phyloP scores from a whole-genome alignment of 2,113 vertebrate genomes.

The Uropsilus gracilis region DNA sequence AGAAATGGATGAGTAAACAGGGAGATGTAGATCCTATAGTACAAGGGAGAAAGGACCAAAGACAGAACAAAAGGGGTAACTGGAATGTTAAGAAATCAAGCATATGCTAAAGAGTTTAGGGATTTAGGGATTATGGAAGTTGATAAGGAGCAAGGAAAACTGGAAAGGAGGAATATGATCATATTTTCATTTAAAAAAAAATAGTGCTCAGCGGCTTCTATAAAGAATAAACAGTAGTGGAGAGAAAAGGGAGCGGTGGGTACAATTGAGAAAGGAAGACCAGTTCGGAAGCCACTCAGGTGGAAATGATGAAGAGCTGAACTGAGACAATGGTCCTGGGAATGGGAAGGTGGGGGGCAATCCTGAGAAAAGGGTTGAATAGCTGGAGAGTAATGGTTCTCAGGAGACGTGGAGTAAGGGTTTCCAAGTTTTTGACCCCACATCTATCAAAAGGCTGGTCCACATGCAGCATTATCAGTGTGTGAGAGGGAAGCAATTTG shows the following conservation, averaged over 20 bases:
- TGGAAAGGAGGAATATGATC: background rate
- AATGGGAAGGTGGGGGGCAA: background rate
- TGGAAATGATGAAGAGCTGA: background rate
- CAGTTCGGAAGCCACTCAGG: background rate
- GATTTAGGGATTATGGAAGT: background rate
- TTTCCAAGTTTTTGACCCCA: background rate
- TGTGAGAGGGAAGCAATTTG: background rate
- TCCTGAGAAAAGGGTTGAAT: no score
- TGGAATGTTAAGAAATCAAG: background rate
- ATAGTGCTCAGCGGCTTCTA: background rate
- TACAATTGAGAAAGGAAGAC: background rate
- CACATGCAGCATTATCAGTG: background rate
- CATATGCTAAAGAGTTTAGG: background rate
- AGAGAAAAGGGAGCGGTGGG: background rate
- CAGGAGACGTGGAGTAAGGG: background rate
- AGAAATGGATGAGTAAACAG: background rate
- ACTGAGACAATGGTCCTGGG: background rate
- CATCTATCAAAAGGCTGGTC: background rate
- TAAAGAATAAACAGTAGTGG: background rate
- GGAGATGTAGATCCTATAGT: background rate
- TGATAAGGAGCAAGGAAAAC: background rate
- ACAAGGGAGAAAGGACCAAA: background rate
- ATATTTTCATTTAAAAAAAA: slow-evolving; percentile 13
- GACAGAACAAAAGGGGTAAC: background rate
- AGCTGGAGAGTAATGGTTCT: background rate